These are phyloP conservation scores for Cheilosia scutellata DNA, from an alignment of 2,888 invertebrate genomes.

Conservation along the genomic window DNA sequence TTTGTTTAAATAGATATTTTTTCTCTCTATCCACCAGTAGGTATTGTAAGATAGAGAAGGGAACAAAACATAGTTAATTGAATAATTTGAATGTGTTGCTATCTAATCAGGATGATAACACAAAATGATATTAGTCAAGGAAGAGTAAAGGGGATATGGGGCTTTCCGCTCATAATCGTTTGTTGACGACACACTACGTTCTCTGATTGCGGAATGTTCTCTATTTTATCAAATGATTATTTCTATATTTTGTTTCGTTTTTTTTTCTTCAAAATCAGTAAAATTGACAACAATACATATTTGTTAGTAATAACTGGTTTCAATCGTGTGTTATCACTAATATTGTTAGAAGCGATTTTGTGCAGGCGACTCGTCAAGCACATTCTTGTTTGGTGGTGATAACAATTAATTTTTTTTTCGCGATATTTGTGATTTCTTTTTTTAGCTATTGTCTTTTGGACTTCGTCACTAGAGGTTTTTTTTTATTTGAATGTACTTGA, in stretches of 20 bases:
- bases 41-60: constrained; percentile 14
- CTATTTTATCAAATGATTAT: constrained; percentile 29
- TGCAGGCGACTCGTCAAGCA: background rate
- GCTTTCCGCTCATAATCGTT: constrained; percentile 13
- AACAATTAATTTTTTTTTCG: constrained; percentile 37
- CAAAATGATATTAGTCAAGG: constrained; percentile 41
- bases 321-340: constrained; percentile 36
- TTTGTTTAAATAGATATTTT: background rate
- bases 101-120: constrained; percentile 68
- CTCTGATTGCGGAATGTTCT: constrained; percentile 11
- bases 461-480: constrained; percentile 10
- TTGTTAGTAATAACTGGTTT: constrained; percentile 50
- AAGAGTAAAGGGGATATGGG: constrained; percentile 15
- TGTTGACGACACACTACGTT: background rate
- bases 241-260: background rate
- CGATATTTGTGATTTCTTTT: constrained; percentile 48
- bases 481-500: background rate
- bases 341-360: constrained; percentile 30
- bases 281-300: constrained; percentile 16
- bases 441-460: constrained; percentile 26
- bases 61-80: constrained; percentile 62
- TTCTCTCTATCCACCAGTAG: background rate
- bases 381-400: constrained; percentile 38
- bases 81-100: constrained; percentile 70
- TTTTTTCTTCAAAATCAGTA: background rate